Evolutionary conservation across 2,113 vertebrate species (phyloP).

Genomic region (Ploceus nigricollis): DNA sequence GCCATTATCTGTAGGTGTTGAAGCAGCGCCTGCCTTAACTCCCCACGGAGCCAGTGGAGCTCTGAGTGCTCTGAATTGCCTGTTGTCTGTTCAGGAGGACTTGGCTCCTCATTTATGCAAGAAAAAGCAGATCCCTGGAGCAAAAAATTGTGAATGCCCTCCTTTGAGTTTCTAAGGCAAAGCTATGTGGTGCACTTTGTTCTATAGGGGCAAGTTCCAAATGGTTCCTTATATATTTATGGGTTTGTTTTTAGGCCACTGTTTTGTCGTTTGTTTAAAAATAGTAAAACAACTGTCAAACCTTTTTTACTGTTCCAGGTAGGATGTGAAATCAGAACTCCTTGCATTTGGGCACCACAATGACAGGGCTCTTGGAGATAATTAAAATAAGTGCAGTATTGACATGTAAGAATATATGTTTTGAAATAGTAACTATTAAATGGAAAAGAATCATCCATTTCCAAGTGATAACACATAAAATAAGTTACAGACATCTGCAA

Average conservation of each 20-base stretch:
- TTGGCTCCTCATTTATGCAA: constrained; percentile 1
- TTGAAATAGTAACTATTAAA: neutral
- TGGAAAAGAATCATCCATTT: neutral
- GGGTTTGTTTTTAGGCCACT: neutral
- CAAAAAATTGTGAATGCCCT: neutral
- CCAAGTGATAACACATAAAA: neutral
- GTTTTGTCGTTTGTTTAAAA: neutral
- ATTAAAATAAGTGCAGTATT: neutral
- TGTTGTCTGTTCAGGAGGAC: neutral
- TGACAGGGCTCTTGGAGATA: neutral
- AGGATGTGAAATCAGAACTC: neutral
- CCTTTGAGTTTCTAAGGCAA: neutral
- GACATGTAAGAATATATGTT: neutral
- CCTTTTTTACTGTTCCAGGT: neutral
- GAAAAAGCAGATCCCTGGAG: neutral
- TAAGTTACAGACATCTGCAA: neutral
- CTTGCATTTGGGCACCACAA: neutral
- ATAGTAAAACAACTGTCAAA: neutral
- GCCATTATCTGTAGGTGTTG: neutral
- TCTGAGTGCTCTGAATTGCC: neutral
- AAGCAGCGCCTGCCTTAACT: neutral
- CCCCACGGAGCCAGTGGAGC: neutral
- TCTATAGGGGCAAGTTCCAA: neutral
- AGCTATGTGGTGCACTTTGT: neutral
- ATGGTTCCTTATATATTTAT: neutral